These are phyloP conservation scores for Gryllus bimaculatus DNA, from an alignment of 1,140 invertebrate genomes.

Conservation along the genomic window DNA sequence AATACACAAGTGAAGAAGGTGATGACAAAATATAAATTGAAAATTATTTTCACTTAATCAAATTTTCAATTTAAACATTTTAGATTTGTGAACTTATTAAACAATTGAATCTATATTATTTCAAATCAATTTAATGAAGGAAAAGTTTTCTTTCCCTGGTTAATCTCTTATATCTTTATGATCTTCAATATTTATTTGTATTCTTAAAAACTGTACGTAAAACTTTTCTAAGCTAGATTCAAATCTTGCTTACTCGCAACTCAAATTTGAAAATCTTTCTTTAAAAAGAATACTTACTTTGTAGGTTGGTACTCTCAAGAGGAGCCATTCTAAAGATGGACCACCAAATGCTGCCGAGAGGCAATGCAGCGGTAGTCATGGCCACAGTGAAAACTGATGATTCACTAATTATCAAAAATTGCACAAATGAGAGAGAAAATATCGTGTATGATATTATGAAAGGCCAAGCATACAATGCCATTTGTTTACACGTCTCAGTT, in stretches of 20 bases:
- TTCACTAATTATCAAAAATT: conserved; percentile 45
- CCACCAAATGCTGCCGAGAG: conserved; percentile 49
- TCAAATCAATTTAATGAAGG: too few species aligned
- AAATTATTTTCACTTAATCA: too few species aligned
- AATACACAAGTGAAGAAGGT: too few species aligned
- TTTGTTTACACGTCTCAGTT: conserved; percentile 31
- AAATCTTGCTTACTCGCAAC: background rate
- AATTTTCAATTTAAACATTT: too few species aligned
- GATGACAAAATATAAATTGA: too few species aligned
- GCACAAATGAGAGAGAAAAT: conserved; percentile 38
- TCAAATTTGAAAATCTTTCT: background rate
- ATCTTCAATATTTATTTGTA: too few species aligned
- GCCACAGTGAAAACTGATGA: conserved; percentile 48
- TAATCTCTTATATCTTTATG: too few species aligned
- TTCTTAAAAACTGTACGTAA: too few species aligned
- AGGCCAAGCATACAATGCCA: conserved; percentile 39
- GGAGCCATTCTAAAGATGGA: conserved; percentile 41
- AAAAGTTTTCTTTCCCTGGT: too few species aligned
- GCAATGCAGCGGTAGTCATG: conserved; percentile 40
- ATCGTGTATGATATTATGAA: conserved; percentile 39
- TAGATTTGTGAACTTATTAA: too few species aligned
- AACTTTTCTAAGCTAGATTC: background rate
- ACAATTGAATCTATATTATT: too few species aligned
- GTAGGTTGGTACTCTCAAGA: background rate
- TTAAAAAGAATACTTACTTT: background rate